Evolutionary conservation across 2,888 invertebrate species (phyloP), one percentile per base, ranked within the genome.

Genomic region (Eumerus sabulonum): DNA sequence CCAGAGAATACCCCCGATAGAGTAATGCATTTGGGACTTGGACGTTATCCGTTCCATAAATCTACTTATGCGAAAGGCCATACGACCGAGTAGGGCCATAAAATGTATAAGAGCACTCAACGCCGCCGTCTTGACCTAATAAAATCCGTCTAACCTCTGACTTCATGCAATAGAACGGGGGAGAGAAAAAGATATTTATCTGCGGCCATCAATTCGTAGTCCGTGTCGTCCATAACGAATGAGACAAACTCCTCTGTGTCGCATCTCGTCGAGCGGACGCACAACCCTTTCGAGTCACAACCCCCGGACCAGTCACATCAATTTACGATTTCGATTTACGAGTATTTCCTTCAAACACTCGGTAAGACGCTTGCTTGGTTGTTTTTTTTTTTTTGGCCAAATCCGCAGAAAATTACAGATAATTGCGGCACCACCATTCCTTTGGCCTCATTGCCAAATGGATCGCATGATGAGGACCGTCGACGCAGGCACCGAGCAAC

Each of bases 361-460:
- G 67, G 40, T 4, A 59, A 66, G 54, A 66, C 60, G 68, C 9
- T 53, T 1, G 27, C 7, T 27, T 27, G 2, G 2, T 27, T 27
- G 2, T 27, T 27, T 27, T 27, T 27, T 27, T 7, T 27, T 27
- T 27, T 14, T 60, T 66, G 42, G 68, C 57, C 68, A 74, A 79
- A 74, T 74, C 68, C 79, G 73, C 64, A 74, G 79, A 79, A 79
- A 74, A 79, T 79, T 74, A 70, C 64, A 74, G 68, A 74, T 79
- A 79, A 79, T 79, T 79, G 79, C 79, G 74, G 68, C 27, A 68
- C 50, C 47, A 59, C 56, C 7, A 27, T 27, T 27, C 27, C 27
- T 72, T 68, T 57, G 35, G 14, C 47, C 45, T 60, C 63, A 79
- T 79, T 79, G 79, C 68, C 74, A 74, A 79, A 79, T 79, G 74